Evolutionary conservation across 2,888 invertebrate genomes (phyloP).

Genomic region (Tenthredo scrophulariae): DNA sequence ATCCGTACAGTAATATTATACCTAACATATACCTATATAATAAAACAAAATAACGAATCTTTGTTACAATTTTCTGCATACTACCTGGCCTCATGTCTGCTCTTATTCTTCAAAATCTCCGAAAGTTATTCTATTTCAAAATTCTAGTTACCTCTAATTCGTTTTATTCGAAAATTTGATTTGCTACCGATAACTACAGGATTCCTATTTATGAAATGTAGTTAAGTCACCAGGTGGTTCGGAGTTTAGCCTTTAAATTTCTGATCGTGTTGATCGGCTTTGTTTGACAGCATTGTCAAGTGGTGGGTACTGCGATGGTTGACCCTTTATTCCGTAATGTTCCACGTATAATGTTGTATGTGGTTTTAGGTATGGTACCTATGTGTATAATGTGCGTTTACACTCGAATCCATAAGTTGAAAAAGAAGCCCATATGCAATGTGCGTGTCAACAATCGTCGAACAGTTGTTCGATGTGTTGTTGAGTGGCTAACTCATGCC

Average conservation of each 20-base stretch:
- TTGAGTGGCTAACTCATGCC: slow-evolving; percentile 22
- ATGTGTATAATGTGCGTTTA: slow-evolving; percentile 31
- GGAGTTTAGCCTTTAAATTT: slow-evolving; percentile 1
- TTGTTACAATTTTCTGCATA: neutral
- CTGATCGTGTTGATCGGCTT: slow-evolving; percentile 24
- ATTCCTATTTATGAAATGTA: neutral
- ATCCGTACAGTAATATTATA: neutral
- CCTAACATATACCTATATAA: neutral
- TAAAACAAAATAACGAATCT: too few species aligned
- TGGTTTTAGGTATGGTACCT: neutral
- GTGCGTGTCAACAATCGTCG: slow-evolving; percentile 44
- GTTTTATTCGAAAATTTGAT: neutral
- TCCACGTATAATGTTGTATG: slow-evolving; percentile 12
- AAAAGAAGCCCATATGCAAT: slow-evolving; percentile 41
- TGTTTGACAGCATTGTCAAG: slow-evolving; percentile 33
- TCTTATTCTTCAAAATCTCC: neutral
- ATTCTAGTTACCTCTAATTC: neutral
- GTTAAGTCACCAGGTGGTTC: neutral
- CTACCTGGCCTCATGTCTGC: neutral
- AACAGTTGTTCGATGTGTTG: slow-evolving; percentile 50
- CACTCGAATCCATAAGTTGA: slow-evolving; percentile 13
- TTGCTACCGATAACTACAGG: neutral
- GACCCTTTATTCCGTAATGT: slow-evolving; percentile 24
- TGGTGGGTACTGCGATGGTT: neutral
- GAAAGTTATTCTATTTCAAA: neutral